Percentiles rank a stretch among this genome's conserved stretches.
Conservation (phyloP, 2,888 invertebrate genomes). For the Aproaerema taeniolella region DNA sequence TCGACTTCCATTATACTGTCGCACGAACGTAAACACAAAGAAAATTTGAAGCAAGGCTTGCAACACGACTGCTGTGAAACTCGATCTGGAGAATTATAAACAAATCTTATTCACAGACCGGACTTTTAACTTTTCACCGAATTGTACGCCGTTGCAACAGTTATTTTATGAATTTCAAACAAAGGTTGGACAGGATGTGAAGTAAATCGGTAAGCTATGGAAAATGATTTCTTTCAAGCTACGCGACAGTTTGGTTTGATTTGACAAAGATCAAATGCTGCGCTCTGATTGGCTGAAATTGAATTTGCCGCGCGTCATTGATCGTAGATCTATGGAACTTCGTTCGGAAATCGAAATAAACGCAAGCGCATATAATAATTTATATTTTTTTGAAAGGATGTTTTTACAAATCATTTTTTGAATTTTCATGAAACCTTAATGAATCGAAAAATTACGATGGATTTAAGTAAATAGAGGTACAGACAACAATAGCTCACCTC, state of each 20-base stretch:
- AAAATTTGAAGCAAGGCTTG: constrained; percentile 23
- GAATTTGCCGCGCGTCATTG: constrained; percentile 47
- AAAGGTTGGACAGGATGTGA: constrained; percentile 45
- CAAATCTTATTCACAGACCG: constrained; percentile 27
- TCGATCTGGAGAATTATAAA: constrained; percentile 36
- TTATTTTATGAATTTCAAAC: constrained; percentile 48
- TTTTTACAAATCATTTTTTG: too few species aligned
- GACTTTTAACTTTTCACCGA: constrained; percentile 31
- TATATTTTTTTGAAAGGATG: too few species aligned
- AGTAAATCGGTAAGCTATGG: constrained; percentile 25
- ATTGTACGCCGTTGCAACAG: constrained; percentile 46
- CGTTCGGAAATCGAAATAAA: constrained; percentile 27
- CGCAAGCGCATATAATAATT: too few species aligned
- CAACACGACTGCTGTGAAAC: constrained; percentile 39
- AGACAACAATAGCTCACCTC: too few species aligned
- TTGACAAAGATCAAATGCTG: constrained; percentile 46
- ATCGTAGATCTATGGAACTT: constrained; percentile 43
- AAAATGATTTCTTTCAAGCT: constrained; percentile 28
- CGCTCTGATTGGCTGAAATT: constrained; percentile 51
- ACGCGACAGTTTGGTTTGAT: constrained; percentile 23
- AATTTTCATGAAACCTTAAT: too few species aligned
- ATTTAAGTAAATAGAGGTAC: too few species aligned
- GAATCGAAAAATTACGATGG: too few species aligned
- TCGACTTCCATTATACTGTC: constrained; percentile 54
- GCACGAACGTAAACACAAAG: constrained; percentile 32